phyloP scores from a whole-genome alignment of 2,113 vertebrate genomes.

The Siniperca chuatsi region DNA sequence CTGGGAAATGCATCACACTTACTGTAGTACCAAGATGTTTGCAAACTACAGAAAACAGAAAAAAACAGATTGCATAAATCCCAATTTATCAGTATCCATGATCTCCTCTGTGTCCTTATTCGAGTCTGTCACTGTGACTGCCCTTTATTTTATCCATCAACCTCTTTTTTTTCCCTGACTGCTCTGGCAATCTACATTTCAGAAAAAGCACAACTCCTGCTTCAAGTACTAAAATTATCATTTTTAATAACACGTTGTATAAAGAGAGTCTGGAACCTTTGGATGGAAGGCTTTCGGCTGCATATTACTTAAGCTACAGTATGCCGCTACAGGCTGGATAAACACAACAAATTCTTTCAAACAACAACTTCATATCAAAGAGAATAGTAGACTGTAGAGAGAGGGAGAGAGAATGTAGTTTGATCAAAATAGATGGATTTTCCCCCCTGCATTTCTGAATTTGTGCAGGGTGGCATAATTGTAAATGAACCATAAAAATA shows the following conservation, averaged over 20 bases:
- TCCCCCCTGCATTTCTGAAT: not conserved
- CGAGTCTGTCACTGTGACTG: not conserved
- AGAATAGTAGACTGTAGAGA: not conserved
- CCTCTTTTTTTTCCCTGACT: not conserved
- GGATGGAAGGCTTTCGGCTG: slow-evolving; percentile 47
- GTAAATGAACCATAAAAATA: not conserved
- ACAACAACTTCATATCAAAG: slow-evolving; percentile 15
- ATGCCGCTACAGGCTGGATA: slow-evolving; percentile 12
- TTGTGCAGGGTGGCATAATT: not conserved
- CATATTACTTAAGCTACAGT: slow-evolving; percentile 34
- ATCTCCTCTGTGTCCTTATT: not conserved
- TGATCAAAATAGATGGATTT: not conserved
- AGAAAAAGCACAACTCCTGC: not conserved
- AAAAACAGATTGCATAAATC: not conserved
- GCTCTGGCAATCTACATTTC: slow-evolving; percentile 14
- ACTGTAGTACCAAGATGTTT: not conserved
- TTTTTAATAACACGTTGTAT: slow-evolving; percentile 44
- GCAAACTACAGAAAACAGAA: slow-evolving; percentile 8
- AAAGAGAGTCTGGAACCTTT: slow-evolving; percentile 12
- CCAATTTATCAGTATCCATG: not conserved
- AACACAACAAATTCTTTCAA: slow-evolving; percentile 7
- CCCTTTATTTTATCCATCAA: slow-evolving; percentile 16
- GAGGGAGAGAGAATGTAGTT: not conserved
- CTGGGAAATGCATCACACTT: not conserved
- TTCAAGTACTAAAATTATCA: slow-evolving; percentile 32